Base-by-base conservation (phyloP, 2,888 invertebrate species). In the Notodonta ziczac region DNA sequence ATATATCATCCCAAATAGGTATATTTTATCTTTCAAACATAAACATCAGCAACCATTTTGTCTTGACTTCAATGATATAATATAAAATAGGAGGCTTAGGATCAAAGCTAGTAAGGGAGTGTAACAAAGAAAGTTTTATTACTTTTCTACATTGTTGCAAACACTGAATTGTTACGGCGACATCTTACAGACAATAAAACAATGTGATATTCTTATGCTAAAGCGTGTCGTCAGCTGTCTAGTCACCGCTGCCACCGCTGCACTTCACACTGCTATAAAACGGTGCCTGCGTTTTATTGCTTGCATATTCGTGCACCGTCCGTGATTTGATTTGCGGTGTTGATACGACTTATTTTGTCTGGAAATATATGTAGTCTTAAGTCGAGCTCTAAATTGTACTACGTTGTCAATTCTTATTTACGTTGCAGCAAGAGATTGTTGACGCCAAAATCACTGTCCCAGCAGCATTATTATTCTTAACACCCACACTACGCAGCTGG, bases 191-290 rank as follows among this genome's bases (percentile, higher is more conserved):
- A 58, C 60, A 62, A 61, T 74, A 77, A 74, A 72, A 66, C 71
- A 72, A 61, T 69, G 66, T 77, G 60, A 65, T 65, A 68, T 66
- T 65, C 64, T 66, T 44, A 42, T 56, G 60, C 57, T 55, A 64
- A 67, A 76, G 65, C 67, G 66, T 70, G 67, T 68, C 70, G 66
- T 77, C 67, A 73, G 73, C 57, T 64, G 58, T 60, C 66, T 67
- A 71, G 62, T 51, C 46, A 56, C 61, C 54, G 60, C 63, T 66
- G 74, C 46, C 52, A 59, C 58, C 56, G 57, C 69, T 71, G 67
- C 63, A 69, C 63, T 74, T 77, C 72, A 76, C 58, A 75, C 69
- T 59, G 54, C 58, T 62, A 64, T 74, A 74, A 77, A 74, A 74
- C 66, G 52, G 52, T 76, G 69, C 61, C 67, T 61, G 61, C 59